Evolutionary conservation across 2,888 invertebrate species (phyloP), one percentile per base, ranked within the genome.

Genomic region (Zeuzera pyrina): DNA sequence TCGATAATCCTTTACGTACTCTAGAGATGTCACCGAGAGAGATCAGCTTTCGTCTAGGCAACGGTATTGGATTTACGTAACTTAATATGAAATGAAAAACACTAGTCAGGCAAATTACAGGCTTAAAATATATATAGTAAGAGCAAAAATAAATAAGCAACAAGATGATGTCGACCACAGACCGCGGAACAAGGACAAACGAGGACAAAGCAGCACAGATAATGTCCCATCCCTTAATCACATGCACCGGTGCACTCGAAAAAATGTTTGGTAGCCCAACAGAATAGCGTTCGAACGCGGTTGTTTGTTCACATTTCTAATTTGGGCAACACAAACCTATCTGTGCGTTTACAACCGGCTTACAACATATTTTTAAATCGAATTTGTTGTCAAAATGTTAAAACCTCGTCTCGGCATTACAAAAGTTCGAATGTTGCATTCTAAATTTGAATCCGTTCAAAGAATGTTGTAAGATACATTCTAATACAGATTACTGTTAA

Each of bases 201-300:
- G 58, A 42, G 61, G 64, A 72, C 71, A 77, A 76, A 68, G 69
- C 70, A 53, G 56, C 62, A 59, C 62, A 73, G 68, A 79, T 79
- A 77, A 74, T 76, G 70, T 81, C 66, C 70, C 71, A 78, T 81
- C 79, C 79, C 72, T 73, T 81, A 81, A 83, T 83, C 78, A 81
- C 77, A 83, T 83, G 81, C 81, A 69, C 72, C 68, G 77, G 51
- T 83, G 78, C 70, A 58, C 66, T 62, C 61, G 66, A 74, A 79
- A 76, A 76, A 77, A 65, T 74, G 65, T 76, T 77, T 71, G 64
- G 64, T 63, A 62, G 62, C 63, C 59, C 60, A 61, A 69, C 63
- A 59, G 52, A 56, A 53, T n/a, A 7, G 52, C 60, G 65, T 64
- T 69, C 52, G 56, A 58, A 58, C 51, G 52, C 45, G 48, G 66